Evolutionary conservation across 2,797 vertebrate genomes (phyloP), one percentile per base, ranked within the genome.

Genomic region (Dendrocincla fuliginosa): DNA sequence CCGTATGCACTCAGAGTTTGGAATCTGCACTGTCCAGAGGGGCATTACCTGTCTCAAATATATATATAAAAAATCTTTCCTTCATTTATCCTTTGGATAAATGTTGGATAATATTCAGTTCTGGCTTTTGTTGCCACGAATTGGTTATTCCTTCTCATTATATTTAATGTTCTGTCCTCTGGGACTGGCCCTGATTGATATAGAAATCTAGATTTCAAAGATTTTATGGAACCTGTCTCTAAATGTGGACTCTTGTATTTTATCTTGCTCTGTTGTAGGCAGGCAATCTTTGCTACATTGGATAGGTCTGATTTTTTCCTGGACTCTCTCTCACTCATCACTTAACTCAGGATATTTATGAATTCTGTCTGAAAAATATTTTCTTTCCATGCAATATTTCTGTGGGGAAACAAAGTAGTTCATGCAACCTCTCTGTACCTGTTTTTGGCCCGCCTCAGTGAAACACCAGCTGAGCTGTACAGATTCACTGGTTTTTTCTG

Each of bases 61-160:
- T 13, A 35, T 2, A 12, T 10, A 37, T 5, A 82, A 63, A 88
- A 88, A 79, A 28, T 39, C 2, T 71, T 33, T 53, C 17, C 25
- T 32, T 71, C 20, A 57, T 37, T 83, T 71, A 10, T 50, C 17
- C 14, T 46, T 46, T 46, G 44, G 44, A 22, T 46, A 22, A 46
- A 22, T 50, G 8, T 5, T 42, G 9, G 1, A 3, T 39, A 71
- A 60, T 64, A 55, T 3, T 8, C 1, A 3, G 4, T 8, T 76
- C 46, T 86, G 57, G 11, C 35, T 88, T 79, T 44, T 75, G 55
- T 14, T 63, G 41, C 16, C 32, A 24, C 32, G 4, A 68, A 50
- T 53, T 76, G 9, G 78, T 80, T 73, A 42, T 47, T 64, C 18
- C 20, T 64, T 63, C 30, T 79, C 9, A 20, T 28, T 68, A 49